phyloP scores from a whole-genome alignment of 2,888 invertebrate genomes.

The Trachelus troglodyta region DNA sequence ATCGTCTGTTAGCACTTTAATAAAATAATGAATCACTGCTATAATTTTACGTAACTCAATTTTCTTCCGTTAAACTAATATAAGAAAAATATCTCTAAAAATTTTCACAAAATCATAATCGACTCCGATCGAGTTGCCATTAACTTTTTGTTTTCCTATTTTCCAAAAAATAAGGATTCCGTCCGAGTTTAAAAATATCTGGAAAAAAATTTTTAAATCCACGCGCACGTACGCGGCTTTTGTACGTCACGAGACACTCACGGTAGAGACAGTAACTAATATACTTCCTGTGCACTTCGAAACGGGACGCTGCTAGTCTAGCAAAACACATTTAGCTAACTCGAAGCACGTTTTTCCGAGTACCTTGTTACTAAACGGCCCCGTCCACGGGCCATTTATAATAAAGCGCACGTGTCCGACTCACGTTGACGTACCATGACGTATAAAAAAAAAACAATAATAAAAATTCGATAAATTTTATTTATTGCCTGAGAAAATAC shows the following conservation, averaged over 20 bases:
- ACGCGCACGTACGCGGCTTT: slow-evolving; percentile 5
- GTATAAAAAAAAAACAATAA: neutral
- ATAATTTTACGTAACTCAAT: neutral
- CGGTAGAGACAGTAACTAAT: slow-evolving; percentile 22
- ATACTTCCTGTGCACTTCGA: slow-evolving; percentile 17
- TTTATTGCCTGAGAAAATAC: too few relatives aligned
- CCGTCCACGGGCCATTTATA: slow-evolving; percentile 20
- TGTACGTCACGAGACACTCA: slow-evolving; percentile 4
- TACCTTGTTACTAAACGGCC: slow-evolving; percentile 12
- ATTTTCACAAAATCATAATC: too few relatives aligned
- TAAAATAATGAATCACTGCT: neutral
- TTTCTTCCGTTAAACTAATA: neutral
- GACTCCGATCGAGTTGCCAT: too few relatives aligned
- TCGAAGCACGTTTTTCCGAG: slow-evolving; percentile 21
- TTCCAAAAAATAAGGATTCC: neutral
- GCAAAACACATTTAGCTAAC: slow-evolving; percentile 23
- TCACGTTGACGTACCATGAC: neutral
- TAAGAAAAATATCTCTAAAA: too few relatives aligned
- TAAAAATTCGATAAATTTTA: neutral
- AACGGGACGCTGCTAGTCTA: slow-evolving; percentile 10
- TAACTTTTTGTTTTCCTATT: too few relatives aligned
- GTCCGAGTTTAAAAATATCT: neutral
- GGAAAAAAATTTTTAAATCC: neutral
- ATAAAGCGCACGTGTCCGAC: slow-evolving; percentile 20
- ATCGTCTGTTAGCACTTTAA: neutral